These are phyloP conservation scores for Chaetodon auriga DNA, from an alignment of 2,113 vertebrate genomes.

Conservation along the genomic window DNA sequence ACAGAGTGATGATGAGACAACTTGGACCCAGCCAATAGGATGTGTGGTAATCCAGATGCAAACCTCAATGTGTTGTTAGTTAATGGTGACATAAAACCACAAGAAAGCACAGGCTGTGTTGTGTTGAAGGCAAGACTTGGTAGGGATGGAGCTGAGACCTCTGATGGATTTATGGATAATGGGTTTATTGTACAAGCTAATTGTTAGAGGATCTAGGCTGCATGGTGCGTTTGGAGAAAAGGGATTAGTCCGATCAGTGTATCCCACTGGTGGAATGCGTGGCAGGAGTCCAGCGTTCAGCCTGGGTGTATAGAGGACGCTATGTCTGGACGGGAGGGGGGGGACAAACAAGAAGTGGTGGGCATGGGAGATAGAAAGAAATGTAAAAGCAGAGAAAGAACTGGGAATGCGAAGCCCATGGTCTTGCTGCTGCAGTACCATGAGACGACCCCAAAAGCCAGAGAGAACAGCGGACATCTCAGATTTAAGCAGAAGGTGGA, in stretches of 20 bases:
- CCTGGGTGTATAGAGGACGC: constrained; percentile 20
- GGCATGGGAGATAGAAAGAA: constrained; percentile 3
- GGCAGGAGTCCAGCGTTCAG: constrained; percentile 57
- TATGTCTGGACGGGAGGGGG: constrained; percentile 3
- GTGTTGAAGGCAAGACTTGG: constrained; percentile 32
- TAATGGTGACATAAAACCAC: constrained; percentile 50
- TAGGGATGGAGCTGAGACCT: constrained; percentile 47
- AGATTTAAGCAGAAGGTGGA: background rate
- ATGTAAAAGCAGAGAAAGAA: constrained; percentile 21
- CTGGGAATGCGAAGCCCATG: constrained; percentile 1
- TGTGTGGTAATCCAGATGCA: constrained; percentile 38
- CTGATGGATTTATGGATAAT: constrained; percentile 75
- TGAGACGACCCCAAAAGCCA: constrained; percentile 3
- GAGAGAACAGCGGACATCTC: constrained; percentile 3
- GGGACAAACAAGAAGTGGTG: constrained; percentile 30
- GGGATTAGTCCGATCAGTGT: constrained; percentile 70
- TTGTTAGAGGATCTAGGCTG: constrained; percentile 70
- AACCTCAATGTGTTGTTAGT: constrained; percentile 55
- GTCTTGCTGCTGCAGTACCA: background rate
- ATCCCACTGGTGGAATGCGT: constrained; percentile 59
- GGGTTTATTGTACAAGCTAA: constrained; percentile 72
- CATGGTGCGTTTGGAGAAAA: constrained; percentile 52
- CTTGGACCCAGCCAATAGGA: constrained; percentile 13
- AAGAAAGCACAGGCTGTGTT: constrained; percentile 19
- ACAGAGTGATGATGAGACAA: constrained; percentile 33